Base-by-base conservation (phyloP, 2,797 vertebrate genomes). In the Florisuga fusca region DNA sequence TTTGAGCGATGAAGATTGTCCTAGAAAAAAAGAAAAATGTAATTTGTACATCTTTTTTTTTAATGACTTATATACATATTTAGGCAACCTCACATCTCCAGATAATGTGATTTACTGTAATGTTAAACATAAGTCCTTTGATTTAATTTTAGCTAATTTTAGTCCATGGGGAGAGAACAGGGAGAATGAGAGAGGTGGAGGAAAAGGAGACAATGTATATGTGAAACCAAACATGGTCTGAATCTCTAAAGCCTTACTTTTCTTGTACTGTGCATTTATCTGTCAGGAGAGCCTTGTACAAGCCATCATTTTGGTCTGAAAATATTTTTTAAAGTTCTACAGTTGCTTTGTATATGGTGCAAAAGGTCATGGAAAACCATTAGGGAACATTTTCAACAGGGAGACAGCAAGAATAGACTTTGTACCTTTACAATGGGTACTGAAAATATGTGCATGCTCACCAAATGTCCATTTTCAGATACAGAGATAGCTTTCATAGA, bases 91-190 rank as follows among this genome's bases (percentile, higher is more conserved):
- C 7, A 33, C 6, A 21, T 11, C 13, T 8, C 15, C 45, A 50
- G 6, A 17, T 77, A 66, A 36, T 48, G 12, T 34, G 12, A 54
- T 74, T 62, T 66, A 33, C 6, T 48, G 27, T 74, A 57, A 31
- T 43, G 7, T 23, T 74, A 38, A 81, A 38, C 2, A 20, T 12
- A 2, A 77, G 1, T 4, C 16, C 1, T 2, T n/a, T 57, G 5
- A 25, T 27, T 73, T 66, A 48, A 23, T 69, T 77, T 74, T n/a
- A 45, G 10, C 4, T 66, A 13, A 7, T 33, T 81, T 59, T 53
- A 7, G 6, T 33, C 15, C 0, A 0, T 15, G 23, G 14, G 26
- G 17, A 55, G 36, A 29, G 6, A 3, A 11, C 23, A 61, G 55
- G 19, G 3, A 3, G 5, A 31, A 80, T 8, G 8, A 9, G 4